These are phyloP conservation scores for Sericinus montela DNA, from an alignment of 2,888 invertebrate species.

Conservation along the genomic window DNA sequence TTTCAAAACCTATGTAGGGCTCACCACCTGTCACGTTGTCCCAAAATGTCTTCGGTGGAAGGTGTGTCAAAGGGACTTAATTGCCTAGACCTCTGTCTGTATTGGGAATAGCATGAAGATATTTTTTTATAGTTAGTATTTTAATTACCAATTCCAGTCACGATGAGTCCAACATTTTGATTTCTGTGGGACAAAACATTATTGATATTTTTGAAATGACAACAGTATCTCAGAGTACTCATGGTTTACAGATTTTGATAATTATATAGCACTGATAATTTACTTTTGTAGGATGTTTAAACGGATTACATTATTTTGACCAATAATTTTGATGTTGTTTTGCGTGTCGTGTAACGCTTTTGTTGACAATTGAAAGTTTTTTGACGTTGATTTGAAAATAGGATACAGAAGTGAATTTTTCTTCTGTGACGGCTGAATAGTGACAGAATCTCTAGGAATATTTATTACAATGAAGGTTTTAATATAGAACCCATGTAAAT, in stretches of 20 bases:
- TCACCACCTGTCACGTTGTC: too few species aligned
- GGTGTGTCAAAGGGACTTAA: too few species aligned
- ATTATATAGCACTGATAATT: conserved; percentile 8
- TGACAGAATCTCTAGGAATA: neutral
- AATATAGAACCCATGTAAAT: too few species aligned
- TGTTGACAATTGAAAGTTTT: neutral
- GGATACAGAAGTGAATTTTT: conserved; percentile 6
- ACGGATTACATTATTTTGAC: conserved; percentile 16
- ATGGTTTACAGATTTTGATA: conserved; percentile 34
- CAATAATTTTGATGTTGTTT: conserved; percentile 11
- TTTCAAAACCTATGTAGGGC: too few species aligned
- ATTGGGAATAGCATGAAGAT: too few species aligned
- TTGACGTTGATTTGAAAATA: conserved; percentile 16
- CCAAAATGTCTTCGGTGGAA: too few species aligned
- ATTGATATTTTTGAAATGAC: conserved; percentile 35
- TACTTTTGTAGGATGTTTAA: neutral
- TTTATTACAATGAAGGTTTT: too few species aligned
- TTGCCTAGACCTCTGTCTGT: too few species aligned
- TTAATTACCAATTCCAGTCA: conserved; percentile 16
- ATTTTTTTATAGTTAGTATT: too few species aligned
- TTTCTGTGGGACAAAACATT: conserved; percentile 32
- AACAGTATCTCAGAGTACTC: conserved; percentile 38
- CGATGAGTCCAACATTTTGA: conserved; percentile 27
- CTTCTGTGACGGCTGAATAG: neutral
- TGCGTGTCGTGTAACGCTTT: too few species aligned